Percentiles rank a stretch among this genome's conserved stretches.
These are phyloP conservation scores for Tribolium freemani DNA, from an alignment of 2,888 invertebrate genomes.

Conservation along the genomic window DNA sequence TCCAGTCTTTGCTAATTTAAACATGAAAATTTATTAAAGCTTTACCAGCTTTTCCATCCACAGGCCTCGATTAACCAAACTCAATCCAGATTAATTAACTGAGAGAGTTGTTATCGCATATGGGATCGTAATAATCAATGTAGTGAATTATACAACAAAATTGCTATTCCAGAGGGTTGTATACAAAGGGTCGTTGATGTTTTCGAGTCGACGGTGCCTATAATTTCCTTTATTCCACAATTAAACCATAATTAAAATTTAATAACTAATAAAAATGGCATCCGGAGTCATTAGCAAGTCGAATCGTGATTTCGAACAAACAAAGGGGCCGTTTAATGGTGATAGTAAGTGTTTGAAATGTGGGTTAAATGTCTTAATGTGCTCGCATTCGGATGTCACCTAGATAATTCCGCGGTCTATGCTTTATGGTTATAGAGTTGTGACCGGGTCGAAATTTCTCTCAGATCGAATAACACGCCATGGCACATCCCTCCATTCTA, in stretches of 20 bases:
- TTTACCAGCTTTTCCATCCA: not conserved
- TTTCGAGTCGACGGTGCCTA: conserved; percentile 4
- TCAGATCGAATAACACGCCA: conserved; percentile 34
- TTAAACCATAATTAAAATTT: conserved; percentile 20
- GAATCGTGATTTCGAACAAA: not conserved
- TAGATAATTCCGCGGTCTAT: conserved; percentile 27
- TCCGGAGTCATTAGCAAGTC: not conserved
- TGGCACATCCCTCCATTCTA: conserved; percentile 11
- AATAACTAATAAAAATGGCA: conserved; percentile 13
- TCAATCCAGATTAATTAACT: conserved; percentile 33
- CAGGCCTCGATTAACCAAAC: conserved; percentile 29
- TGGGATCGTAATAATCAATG: conserved; percentile 29
- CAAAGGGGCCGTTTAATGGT: conserved; percentile 2
- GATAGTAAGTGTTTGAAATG: conserved; percentile 16
- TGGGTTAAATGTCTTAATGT: conserved; percentile 14
- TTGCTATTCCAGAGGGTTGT: conserved; percentile 6
- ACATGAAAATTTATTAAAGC: conserved; percentile 23
- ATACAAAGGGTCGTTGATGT: not conserved
- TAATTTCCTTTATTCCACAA: conserved; percentile 21
- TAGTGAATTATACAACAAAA: conserved; percentile 29
- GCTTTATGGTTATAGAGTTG: conserved; percentile 9
- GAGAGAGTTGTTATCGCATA: conserved; percentile 29
- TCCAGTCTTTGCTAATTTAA: conserved; percentile 12
- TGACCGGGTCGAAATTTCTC: conserved; percentile 1
- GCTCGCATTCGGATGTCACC: conserved; percentile 11